Evolutionary conservation across 1,140 invertebrate genomes (phyloP).

Genomic region (Octopus bimaculoides): DNA sequence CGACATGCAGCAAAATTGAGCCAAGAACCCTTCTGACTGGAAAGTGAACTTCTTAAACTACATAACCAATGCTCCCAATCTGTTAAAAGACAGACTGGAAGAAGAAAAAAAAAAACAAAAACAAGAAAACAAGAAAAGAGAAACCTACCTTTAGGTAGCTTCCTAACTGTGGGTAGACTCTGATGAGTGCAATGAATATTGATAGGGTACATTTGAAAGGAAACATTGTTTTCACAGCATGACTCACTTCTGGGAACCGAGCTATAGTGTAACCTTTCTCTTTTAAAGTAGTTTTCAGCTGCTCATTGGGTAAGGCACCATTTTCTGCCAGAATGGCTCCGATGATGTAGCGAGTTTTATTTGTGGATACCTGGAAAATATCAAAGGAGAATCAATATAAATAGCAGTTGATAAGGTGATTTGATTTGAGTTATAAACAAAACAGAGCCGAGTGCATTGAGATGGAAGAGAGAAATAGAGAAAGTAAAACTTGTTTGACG

Average conservation of each 20-base stretch:
- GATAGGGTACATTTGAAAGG: conserved; percentile 57
- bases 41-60: too few species aligned
- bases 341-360: conserved; percentile 52
- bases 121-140: neutral
- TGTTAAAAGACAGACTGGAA: too few species aligned
- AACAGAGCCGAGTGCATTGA: neutral
- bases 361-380: conserved; percentile 44
- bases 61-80: too few species aligned
- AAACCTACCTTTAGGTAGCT: conserved; percentile 53
- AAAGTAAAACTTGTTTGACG: neutral
- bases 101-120: neutral
- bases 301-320: conserved; percentile 29
- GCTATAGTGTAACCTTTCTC: conserved; percentile 52
- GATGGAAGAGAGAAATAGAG: neutral
- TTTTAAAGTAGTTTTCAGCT: conserved; percentile 31
- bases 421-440: neutral
- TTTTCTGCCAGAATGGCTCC: conserved; percentile 52
- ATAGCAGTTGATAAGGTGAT: neutral
- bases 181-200: conserved; percentile 56
- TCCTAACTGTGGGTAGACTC: conserved; percentile 56
- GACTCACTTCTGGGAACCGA: conserved; percentile 54
- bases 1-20: too few species aligned
- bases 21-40: too few species aligned
- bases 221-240: conserved; percentile 57
- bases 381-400: conserved; percentile 15